phyloP scores from a whole-genome alignment of 23 tunicate genomes.

The Ascidia mentula region DNA sequence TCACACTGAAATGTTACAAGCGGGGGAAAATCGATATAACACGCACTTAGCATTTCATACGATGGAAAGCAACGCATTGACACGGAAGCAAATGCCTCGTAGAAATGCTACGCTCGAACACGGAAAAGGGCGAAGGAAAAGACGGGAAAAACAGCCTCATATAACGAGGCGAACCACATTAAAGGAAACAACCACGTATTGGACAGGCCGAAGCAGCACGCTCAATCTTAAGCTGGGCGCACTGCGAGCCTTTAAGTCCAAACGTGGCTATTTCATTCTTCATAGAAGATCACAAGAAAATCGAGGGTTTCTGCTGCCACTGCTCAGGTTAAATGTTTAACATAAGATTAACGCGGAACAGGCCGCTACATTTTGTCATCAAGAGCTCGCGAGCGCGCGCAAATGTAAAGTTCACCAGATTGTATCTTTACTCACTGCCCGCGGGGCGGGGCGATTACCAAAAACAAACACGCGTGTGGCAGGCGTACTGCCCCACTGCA shows the following conservation, averaged over 20 bases:
- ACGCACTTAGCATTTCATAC: background rate
- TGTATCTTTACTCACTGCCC: background rate
- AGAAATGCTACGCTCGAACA: background rate
- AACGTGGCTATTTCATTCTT: background rate
- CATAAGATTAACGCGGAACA: background rate
- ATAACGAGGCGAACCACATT: slow-evolving; percentile 1
- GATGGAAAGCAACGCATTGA: background rate
- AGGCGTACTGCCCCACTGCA: background rate
- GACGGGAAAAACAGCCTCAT: background rate
- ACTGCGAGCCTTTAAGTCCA: background rate
- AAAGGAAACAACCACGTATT: background rate
- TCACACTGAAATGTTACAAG: background rate
- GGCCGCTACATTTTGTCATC: background rate
- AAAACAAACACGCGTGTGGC: background rate
- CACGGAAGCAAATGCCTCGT: background rate
- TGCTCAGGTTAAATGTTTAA: background rate
- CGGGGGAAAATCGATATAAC: background rate
- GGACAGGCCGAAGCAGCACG: background rate
- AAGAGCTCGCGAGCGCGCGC: slow-evolving; percentile 1
- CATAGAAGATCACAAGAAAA: slow-evolving; percentile 11
- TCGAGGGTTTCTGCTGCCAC: background rate
- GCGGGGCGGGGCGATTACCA: background rate
- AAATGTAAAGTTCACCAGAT: background rate
- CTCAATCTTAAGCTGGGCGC: background rate
- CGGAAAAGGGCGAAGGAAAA: background rate